Evolutionary conservation across 2,113 vertebrate genomes (phyloP), one percentile per base, ranked within the genome.

Genomic region (Romanogobio albipinnatus): DNA sequence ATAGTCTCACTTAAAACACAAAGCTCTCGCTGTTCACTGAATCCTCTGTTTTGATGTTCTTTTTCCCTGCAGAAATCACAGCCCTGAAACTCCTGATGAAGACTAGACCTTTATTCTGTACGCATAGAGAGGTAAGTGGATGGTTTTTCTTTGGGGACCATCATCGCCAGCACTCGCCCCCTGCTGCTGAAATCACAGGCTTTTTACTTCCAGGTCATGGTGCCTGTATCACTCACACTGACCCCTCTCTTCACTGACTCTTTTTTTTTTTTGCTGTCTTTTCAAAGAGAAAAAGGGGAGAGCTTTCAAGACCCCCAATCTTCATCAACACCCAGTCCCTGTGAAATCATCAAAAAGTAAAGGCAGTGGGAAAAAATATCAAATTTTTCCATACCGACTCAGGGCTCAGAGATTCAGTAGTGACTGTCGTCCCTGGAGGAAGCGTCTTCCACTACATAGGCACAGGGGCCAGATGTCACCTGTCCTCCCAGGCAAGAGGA

Each of bases 171-270:
- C 80, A 82, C 84, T 73, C 76, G 15, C 70, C 88, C 87, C 82
- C 87, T 85, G 75, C 36, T n/a, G 84, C 68, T 79, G 68, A 89
- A 83, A 91, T 90, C 87, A 87, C 85, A 84, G 84, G 86, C 86
- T 86, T 78, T 88, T 92, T 93, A 88, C 88, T 91, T 91, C 84
- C 89, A 88, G 91, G 88, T 92, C 91, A 90, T 62, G 90, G 82
- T 91, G 85, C 78, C 68, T 85, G 85, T 87, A 90, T 84, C 83
- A 74, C 86, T 86, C 82, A 74, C 29, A 58, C 87, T 88, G 91
- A 92, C 91, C 91, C 91, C 88, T 85, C 58, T 85, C 53, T 91
- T 85, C 82, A 82, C 59, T 26, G 75, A 26, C 26, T 70, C 26
- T 66, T 78, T 82, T 36, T 86, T 36, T 86, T 88, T 49, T 49